Evolutionary conservation across 2,888 invertebrate genomes (phyloP).

Genomic region (Ashinkailepas kermadecensis): DNA sequence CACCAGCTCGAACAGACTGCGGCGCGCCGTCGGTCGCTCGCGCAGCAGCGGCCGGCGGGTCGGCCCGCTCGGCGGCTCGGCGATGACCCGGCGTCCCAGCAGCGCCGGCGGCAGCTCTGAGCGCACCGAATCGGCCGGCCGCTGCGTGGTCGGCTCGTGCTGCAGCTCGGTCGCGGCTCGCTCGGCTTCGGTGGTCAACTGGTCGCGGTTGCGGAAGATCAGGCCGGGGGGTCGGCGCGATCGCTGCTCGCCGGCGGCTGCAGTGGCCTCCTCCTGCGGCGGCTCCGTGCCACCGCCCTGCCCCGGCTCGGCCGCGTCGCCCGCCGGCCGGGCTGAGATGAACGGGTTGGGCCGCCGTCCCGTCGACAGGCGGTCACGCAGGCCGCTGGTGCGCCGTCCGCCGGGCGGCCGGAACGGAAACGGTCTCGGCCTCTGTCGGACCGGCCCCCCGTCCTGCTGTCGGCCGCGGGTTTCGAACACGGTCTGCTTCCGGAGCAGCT

Average conservation of each 20-base stretch:
- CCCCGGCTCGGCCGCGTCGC: neutral
- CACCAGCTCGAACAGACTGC: slow-evolving; percentile 16
- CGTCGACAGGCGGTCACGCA: neutral
- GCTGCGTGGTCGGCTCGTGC: neutral
- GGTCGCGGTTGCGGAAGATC: no score
- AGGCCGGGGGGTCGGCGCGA: no score
- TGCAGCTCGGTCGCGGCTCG: neutral
- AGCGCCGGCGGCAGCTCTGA: neutral
- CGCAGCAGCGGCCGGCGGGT: neutral
- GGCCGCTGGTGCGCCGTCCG: neutral
- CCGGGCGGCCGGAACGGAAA: neutral
- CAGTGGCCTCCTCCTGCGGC: neutral
- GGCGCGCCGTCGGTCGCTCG: neutral
- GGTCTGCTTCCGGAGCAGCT: neutral
- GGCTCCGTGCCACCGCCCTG: no score
- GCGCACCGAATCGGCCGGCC: neutral
- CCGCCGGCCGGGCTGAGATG: neutral
- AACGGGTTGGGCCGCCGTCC: neutral
- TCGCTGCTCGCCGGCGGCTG: neutral
- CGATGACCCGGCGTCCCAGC: neutral
- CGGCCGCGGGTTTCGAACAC: neutral
- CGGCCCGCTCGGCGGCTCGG: neutral
- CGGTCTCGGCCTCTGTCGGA: neutral
- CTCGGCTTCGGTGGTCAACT: neutral
- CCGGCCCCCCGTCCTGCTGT: neutral